phyloP scores from a whole-genome alignment of 1,140 invertebrate species.

The Drosophila mayri region DNA sequence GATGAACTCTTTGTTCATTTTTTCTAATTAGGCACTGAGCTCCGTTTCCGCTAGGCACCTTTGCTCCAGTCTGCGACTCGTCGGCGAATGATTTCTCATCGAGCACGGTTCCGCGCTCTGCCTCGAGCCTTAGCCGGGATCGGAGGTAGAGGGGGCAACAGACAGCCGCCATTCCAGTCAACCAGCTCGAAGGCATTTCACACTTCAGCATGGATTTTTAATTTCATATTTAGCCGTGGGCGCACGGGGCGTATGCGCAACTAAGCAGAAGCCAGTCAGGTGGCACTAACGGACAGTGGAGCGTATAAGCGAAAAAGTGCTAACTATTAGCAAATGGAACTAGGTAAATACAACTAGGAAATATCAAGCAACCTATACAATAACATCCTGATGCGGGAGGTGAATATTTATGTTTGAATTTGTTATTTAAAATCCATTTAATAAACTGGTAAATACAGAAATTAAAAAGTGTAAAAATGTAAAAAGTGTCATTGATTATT shows the following conservation, averaged over 20 bases:
- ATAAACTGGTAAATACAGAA: background rate
- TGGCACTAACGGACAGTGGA: conserved; percentile 44
- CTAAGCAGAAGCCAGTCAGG: conserved; percentile 39
- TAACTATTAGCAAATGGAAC: too few species aligned
- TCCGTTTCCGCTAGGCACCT: conserved; percentile 73
- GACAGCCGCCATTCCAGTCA: conserved; percentile 50
- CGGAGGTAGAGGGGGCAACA: conserved; percentile 41
- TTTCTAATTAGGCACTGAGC: conserved; percentile 57
- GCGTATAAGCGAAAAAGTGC: background rate
- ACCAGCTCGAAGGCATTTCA: conserved; percentile 69
- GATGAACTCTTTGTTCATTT: conserved; percentile 75
- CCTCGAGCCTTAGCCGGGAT: conserved; percentile 24
- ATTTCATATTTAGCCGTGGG: conserved; percentile 79
- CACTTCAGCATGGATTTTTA: conserved; percentile 82
- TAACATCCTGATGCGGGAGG: background rate
- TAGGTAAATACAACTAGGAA: background rate
- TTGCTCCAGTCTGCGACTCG: conserved; percentile 70
- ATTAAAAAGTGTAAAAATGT: too few species aligned
- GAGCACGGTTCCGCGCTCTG: conserved; percentile 22
- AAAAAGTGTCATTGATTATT: background rate
- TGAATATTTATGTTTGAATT: background rate
- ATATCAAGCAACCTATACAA: background rate
- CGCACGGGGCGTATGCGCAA: conserved; percentile 51
- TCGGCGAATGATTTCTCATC: conserved; percentile 63
- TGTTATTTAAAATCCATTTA: background rate